Conservation (phyloP, 2,888 invertebrate species). For the Xanthorhoe spadicearia region DNA sequence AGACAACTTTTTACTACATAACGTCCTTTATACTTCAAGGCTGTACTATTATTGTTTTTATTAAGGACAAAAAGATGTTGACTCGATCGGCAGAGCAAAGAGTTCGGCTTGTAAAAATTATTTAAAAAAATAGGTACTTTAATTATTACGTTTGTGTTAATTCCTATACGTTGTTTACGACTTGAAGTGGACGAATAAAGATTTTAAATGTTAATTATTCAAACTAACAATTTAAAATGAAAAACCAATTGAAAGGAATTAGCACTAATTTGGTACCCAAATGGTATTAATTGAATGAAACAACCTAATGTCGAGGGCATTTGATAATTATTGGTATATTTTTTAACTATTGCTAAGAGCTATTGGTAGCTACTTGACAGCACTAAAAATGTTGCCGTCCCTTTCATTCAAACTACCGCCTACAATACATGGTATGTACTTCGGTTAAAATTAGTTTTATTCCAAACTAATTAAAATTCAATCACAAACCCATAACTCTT, state of each 20-base stretch:
- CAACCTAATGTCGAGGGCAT: too few relatives aligned
- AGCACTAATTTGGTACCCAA: background rate
- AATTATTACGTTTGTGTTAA: slow-evolving; percentile 25
- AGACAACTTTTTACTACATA: background rate
- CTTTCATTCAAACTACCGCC: too few relatives aligned
- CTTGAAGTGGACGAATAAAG: background rate
- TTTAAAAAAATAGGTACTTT: background rate
- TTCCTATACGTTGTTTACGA: slow-evolving; percentile 24
- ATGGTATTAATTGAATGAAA: background rate
- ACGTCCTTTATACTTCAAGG: background rate
- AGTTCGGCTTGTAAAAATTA: background rate
- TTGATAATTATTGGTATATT: too few relatives aligned
- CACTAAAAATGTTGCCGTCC: too few relatives aligned
- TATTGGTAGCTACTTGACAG: too few relatives aligned
- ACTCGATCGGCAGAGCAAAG: background rate
- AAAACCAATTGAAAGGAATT: background rate
- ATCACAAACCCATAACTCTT: background rate
- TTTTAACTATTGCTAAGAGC: too few relatives aligned
- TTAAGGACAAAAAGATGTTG: background rate
- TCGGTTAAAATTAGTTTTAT: too few relatives aligned
- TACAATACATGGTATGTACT: too few relatives aligned
- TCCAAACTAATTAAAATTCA: background rate
- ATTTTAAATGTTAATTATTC: slow-evolving; percentile 9
- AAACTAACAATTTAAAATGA: background rate
- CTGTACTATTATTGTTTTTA: background rate